Evolutionary conservation across 1,140 invertebrate genomes (phyloP).

Genomic region (Prorops nasuta): DNA sequence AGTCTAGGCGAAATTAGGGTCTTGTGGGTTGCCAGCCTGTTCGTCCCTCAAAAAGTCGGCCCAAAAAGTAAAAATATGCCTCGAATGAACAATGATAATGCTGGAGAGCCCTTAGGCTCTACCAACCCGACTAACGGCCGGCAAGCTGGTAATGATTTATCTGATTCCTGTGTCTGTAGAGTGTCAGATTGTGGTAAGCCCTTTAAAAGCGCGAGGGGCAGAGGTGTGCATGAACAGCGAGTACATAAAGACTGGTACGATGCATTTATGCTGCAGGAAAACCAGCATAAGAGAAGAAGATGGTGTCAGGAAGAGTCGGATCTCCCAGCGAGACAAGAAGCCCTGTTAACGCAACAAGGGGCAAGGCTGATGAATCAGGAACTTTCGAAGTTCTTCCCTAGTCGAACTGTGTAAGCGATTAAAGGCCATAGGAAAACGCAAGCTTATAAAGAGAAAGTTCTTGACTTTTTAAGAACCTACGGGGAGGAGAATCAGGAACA

Average conservation of each 20-base stretch:
- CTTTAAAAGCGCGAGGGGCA: constrained; percentile 7
- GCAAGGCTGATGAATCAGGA: constrained; percentile 12
- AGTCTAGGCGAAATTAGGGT: too few species aligned
- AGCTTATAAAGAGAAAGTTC: neutral
- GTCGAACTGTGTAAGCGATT: neutral
- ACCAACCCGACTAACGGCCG: neutral
- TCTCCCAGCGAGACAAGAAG: constrained; percentile 10
- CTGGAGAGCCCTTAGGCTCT: constrained; percentile 4
- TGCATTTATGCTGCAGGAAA: neutral
- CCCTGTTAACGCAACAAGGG: neutral
- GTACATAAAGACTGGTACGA: constrained; percentile 21
- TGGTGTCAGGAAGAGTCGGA: constrained; percentile 15
- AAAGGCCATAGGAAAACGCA: neutral
- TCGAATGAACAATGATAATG: constrained; percentile 7
- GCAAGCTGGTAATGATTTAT: neutral
- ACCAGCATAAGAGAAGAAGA: neutral
- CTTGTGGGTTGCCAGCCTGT: constrained; percentile 16
- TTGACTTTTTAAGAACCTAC: neutral
- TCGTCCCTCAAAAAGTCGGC: neutral
- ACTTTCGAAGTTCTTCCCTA: neutral
- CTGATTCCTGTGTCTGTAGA: neutral
- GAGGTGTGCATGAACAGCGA: constrained; percentile 16
- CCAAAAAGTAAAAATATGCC: constrained; percentile 1
- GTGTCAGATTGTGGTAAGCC: constrained; percentile 2
- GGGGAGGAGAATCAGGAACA: too few species aligned